Evolutionary conservation across 2,888 invertebrate genomes (phyloP), one percentile per base, ranked within the genome.

Genomic region (Yponomeuta cagnagella): DNA sequence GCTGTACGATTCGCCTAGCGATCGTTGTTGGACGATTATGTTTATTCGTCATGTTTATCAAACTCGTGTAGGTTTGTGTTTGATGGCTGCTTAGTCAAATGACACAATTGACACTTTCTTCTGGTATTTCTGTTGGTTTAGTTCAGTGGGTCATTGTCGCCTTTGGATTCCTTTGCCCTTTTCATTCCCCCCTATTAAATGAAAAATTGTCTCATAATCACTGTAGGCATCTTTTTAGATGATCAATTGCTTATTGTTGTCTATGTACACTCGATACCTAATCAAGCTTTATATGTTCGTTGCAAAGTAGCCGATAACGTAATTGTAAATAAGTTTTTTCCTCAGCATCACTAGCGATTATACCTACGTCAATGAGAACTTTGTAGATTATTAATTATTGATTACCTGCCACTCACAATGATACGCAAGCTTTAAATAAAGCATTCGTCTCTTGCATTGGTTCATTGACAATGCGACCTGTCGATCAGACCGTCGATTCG

Each of bases 21-120:
- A 52, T 67, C 52, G 15, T 67, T 67, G 67, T 68, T 48, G 52
- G 9, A 30, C 48, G 30, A 48, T 12, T 48, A 48, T 67, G 68
- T 68, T 68, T 52, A 68, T 52, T 30, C 48, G 33, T n/a, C 30
- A 9, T 64, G 64, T 64, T 64, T 30, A 30, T 64, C 64, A 64
- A 30, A 64, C 31, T 15, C 15, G 52, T 58, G 52, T 58, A 58
- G 52, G 43, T 8, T 43, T 43, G 1, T 43, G 63, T 63, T 63
- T 63, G 63, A 23, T 23, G 23, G 64, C 64, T 64, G 31, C 64
- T 64, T 64, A 23, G 64, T 15, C 1, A 58, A 12, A 58, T 58
- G 23, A 23, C 23, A 23, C 23, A 23, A 5, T 58, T 58, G 52
- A 58, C 52, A 15, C 52, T 58, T 52, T 52, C 52, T 52, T 58